phyloP scores from a whole-genome alignment of 53 echinoderm and acorn worm genomes.

The Crossaster papposus region DNA sequence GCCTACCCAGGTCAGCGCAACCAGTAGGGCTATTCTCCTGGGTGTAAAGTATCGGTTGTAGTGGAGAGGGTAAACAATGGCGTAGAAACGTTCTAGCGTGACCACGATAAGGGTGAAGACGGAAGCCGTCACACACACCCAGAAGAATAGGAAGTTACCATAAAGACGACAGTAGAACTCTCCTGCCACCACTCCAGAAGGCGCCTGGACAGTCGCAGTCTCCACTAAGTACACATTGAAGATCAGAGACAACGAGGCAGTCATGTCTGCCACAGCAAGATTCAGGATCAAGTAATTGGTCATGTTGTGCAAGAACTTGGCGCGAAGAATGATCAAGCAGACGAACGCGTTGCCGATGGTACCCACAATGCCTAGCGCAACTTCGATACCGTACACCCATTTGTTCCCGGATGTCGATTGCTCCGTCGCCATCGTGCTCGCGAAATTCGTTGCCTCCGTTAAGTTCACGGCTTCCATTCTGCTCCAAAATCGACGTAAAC shows the following conservation, averaged over 20 bases:
- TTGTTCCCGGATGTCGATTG: slow-evolving; percentile 12
- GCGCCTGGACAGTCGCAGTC: slow-evolving; percentile 39
- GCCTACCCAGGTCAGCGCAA: slow-evolving; percentile 74
- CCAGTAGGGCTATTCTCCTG: slow-evolving; percentile 68
- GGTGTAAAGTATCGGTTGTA: slow-evolving; percentile 80
- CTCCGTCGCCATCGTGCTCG: slow-evolving; percentile 9
- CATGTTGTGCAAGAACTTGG: slow-evolving; percentile 88
- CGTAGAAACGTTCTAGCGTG: slow-evolving; percentile 89
- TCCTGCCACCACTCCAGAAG: slow-evolving; percentile 67
- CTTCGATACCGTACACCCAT: slow-evolving; percentile 86
- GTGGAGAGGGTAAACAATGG: slow-evolving; percentile 91
- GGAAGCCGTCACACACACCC: slow-evolving; percentile 95
- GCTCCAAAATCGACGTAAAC: not conserved
- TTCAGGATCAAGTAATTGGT: slow-evolving; percentile 97
- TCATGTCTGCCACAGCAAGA: slow-evolving; percentile 82
- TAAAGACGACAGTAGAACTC: slow-evolving; percentile 91
- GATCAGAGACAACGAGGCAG: slow-evolving; percentile 81
- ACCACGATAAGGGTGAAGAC: slow-evolving; percentile 92
- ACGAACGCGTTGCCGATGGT: slow-evolving; percentile 88
- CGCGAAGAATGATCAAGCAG: slow-evolving; percentile 82
- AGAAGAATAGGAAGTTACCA: slow-evolving; percentile 78
- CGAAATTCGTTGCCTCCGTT: not conserved
- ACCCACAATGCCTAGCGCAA: slow-evolving; percentile 83
- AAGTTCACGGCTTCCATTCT: not conserved
- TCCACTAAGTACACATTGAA: slow-evolving; percentile 88